phyloP scores from a whole-genome alignment of 2,888 invertebrate species.

The Phortica magna region DNA sequence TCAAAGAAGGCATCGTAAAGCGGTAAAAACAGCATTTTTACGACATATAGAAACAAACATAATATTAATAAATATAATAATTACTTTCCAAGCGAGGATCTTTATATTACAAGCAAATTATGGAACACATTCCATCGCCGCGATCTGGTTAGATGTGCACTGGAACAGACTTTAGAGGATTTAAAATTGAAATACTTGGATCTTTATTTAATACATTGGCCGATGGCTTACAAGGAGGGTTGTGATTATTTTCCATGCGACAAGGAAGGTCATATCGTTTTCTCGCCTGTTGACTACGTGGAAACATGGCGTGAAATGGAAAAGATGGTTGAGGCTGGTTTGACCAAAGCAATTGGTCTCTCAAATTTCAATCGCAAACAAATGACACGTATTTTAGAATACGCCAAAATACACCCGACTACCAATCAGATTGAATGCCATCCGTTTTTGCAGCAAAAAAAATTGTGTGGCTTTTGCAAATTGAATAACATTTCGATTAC shows the following conservation, averaged over 20 bases:
- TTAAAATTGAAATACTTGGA: conserved; percentile 89
- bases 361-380: conserved; percentile 90
- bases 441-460: conserved; percentile 86
- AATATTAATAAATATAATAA: neutral
- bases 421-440: conserved; percentile 87
- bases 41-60: neutral
- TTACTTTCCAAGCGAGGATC: conserved; percentile 79
- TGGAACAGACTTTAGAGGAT: conserved; percentile 83
- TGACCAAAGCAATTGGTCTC: conserved; percentile 83
- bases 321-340: conserved; percentile 82
- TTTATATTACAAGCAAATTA: conserved; percentile 88
- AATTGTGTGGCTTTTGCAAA: conserved; percentile 85
- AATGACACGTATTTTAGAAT: conserved; percentile 82
- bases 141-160: conserved; percentile 85
- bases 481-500: conserved; percentile 83
- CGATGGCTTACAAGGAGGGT: conserved; percentile 89
- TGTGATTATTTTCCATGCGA: conserved; percentile 81
- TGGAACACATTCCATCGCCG: conserved; percentile 94
- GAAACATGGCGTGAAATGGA: conserved; percentile 89
- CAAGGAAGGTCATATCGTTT: conserved; percentile 81
- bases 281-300: conserved; percentile 84
- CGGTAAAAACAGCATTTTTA: conserved; percentile 77
- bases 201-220: conserved; percentile 97
- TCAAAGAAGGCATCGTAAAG: conserved; percentile 83
- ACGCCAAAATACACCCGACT: conserved; percentile 82